Base-by-base conservation (phyloP, 2,113 vertebrate species). In the Kobus ellipsiprymnus region DNA sequence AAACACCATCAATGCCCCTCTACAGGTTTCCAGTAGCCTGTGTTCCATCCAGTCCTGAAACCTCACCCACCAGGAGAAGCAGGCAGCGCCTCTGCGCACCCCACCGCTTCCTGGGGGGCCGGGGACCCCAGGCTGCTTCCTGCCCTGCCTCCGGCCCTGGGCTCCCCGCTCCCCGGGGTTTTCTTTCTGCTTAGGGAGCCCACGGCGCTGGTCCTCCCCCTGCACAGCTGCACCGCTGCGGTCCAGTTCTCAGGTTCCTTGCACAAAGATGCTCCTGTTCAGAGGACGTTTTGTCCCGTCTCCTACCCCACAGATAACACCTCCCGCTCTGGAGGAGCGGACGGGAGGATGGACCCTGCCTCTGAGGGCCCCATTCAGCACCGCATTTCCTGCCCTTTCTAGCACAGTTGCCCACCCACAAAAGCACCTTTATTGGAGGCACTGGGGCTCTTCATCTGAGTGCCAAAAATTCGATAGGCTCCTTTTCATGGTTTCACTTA, bases 261-360 rank as follows among this genome's bases (percentile, higher is more conserved):
- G 23, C 82, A 99, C 98, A 99, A 99, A 99, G 99, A 97, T 98
- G 87, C 97, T 96, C 98, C 99, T 99, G 98, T 99, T 98, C n/a
- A 21, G n/a, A 29, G 85, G 95, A 97, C 81, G 0, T 93, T 97
- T 64, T 71, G 96, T 97, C 94, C 7, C 55, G 90, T 97, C 96
- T 78, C 97, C 96, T 30, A 88, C 74, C 89, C 94, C 84, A 78
- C 59, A 98, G 98, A 99, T 98, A 98, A 98, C 84, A 89, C 95
- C 96, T 97, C 91, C 30, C 1, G 54, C 92, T 48, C 94, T 93
- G 95, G 96, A 89, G 86, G 90, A 90, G 77, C 2, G 0, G 97
- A 52, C 7, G 1, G 97, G 97, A 98, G 97, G 90, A 87, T 60
- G 90, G 82, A 90, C 83, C 91, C 97, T 64, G 19, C 25, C 95